Base-by-base conservation (phyloP, 2,797 vertebrate genomes). In the Tadarida brasiliensis region DNA sequence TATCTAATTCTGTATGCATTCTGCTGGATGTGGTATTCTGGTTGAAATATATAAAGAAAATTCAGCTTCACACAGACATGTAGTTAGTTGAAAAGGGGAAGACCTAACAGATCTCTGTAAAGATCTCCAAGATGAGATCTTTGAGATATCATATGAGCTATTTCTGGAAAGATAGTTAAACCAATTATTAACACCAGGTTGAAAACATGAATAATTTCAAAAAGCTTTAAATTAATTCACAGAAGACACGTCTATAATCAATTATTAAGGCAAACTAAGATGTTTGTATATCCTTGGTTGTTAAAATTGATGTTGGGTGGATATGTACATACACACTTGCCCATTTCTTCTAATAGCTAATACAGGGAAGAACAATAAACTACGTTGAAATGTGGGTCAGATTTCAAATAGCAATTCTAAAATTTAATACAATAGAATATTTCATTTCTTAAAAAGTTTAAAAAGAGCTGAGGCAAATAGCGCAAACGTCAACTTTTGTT, bases 351-450 rank as follows among this genome's bases (percentile, higher is more conserved):
- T 33, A 65, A 87, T 74, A 94, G 30, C 77, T 49, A 81, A 19
- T 54, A 93, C 51, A 86, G 4, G 33, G 7, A 68, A 81, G n/a
- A 71, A 86, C 33, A 92, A 91, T 44, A 26, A 20, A 92, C 51
- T 70, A 89, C 26, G n/a, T 30, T 87, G 51, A 33, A 59, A 70
- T 59, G 3, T 85, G 11, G 22, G 20, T 85, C 44, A 33, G 11
- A 95, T 77, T 84, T 93, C 83, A 96, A 12, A 83, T 0, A 87
- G 14, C 67, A 97, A 93, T 70, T 91, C 70, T 89, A 97, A 90
- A 94, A 93, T 74, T 81, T 49, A 76, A 82, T 51, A 65, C 84
- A 82, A 57, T 4, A 71, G 16, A 96, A 67, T 15, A 76, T 63
- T 87, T 87, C 24, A 63, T 78, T 76, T 95, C 33, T 80, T 87